Percentiles rank a stretch among this genome's conserved stretches.
Conservation (phyloP, 1,140 invertebrate genomes). For the Drosophila miranda region DNA sequence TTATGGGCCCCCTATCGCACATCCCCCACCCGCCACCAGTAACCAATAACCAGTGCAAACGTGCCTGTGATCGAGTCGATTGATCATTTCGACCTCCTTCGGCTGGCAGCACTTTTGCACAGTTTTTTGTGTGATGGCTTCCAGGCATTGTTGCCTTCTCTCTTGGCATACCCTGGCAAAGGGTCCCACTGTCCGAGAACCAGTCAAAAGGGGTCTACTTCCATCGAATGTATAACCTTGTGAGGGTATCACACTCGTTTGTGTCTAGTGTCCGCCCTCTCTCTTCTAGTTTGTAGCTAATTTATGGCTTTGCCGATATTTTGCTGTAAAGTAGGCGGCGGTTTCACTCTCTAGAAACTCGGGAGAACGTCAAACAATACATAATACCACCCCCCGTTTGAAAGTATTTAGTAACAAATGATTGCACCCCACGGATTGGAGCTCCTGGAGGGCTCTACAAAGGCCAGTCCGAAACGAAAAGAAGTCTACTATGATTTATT, state of each 20-base stretch:
- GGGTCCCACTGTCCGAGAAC: neutral
- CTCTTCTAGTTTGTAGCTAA: no score
- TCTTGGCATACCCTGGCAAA: slow-evolving; percentile 42
- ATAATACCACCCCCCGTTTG: neutral
- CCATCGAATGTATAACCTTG: no score
- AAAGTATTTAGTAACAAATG: slow-evolving; percentile 76
- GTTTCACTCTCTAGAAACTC: no score
- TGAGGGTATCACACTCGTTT: no score
- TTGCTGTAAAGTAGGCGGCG: no score
- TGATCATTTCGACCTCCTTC: slow-evolving; percentile 59
- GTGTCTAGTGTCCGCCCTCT: no score
- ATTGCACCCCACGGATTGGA: slow-evolving; percentile 35
- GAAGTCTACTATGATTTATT: slow-evolving; percentile 56
- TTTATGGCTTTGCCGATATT: no score
- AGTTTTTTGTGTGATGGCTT: slow-evolving; percentile 10
- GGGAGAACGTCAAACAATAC: no score
- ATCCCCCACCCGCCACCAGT: no score
- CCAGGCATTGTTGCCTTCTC: slow-evolving; percentile 70
- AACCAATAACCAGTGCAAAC: slow-evolving; percentile 42
- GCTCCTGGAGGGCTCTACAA: slow-evolving; percentile 5
- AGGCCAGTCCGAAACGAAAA: slow-evolving; percentile 26
- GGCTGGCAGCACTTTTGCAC: slow-evolving; percentile 13
- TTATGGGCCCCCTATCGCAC: slow-evolving; percentile 41
- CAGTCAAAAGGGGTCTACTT: no score
- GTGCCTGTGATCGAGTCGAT: slow-evolving; percentile 72